Percentiles rank a stretch among this genome's conserved stretches.
phyloP scores from a whole-genome alignment of 2,888 invertebrate genomes.

The Nysson spinosus region DNA sequence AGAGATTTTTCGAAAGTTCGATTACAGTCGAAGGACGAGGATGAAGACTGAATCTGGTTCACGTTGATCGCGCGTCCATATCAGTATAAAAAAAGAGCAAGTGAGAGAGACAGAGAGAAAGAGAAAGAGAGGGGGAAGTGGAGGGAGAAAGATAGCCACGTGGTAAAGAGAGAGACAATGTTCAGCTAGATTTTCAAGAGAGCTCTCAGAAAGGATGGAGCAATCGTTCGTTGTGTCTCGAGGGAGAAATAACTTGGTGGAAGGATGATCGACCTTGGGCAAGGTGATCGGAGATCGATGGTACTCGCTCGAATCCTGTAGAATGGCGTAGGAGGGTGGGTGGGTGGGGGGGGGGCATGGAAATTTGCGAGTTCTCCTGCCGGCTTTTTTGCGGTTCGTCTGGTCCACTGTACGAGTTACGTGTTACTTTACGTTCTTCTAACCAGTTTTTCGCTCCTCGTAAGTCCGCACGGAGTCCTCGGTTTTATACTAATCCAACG shows the following conservation, averaged over 20 bases:
- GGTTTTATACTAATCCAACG: too few species aligned
- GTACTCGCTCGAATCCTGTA: background rate
- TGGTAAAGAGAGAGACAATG: background rate
- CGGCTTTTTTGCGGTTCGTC: slow-evolving; percentile 8
- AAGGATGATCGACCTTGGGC: slow-evolving; percentile 43
- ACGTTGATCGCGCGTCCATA: too few species aligned
- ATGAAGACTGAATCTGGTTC: too few species aligned
- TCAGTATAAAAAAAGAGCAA: too few species aligned
- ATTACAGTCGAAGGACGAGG: too few species aligned
- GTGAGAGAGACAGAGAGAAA: background rate
- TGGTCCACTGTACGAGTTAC: background rate
- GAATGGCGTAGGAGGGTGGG: slow-evolving; percentile 18
- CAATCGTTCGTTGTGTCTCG: background rate
- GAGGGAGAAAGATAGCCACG: background rate
- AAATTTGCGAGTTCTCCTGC: slow-evolving; percentile 29
- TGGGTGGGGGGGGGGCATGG: slow-evolving; percentile 22
- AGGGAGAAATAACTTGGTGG: slow-evolving; percentile 19
- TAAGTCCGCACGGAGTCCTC: background rate
- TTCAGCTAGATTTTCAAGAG: background rate
- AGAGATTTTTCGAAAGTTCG: too few species aligned
- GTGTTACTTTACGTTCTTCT: background rate
- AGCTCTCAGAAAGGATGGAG: background rate
- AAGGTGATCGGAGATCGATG: slow-evolving; percentile 49
- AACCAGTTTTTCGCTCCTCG: background rate
- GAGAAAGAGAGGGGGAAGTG: background rate